Percentiles rank a stretch among this genome's conserved stretches.
Conservation (phyloP, 2,888 invertebrate species). For the Helobdella robusta region DNA sequence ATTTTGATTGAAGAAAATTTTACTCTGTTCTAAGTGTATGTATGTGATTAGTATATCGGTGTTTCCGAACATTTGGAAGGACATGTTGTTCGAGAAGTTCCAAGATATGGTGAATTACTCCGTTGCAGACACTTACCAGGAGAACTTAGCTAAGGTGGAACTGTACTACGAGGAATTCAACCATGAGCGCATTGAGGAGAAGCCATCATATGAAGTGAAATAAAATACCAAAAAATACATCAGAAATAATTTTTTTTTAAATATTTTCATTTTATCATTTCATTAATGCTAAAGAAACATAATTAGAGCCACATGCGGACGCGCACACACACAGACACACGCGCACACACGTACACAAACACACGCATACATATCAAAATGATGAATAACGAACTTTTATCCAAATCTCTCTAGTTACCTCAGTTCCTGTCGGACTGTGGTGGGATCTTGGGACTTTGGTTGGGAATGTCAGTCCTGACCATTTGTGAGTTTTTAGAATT, state of each 20-base stretch:
- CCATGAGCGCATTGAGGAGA: conserved; percentile 3
- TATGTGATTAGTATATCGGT: not conserved
- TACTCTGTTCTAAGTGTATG: not conserved
- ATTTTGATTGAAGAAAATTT: not conserved
- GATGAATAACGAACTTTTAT: not conserved
- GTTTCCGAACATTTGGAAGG: not conserved
- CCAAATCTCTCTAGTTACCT: not conserved
- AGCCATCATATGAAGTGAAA: conserved; percentile 7
- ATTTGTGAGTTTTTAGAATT: conserved; percentile 26
- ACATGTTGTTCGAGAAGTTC: not conserved
- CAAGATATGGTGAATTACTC: not conserved
- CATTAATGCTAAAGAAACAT: not conserved
- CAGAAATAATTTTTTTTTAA: not conserved
- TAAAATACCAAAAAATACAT: too few species aligned
- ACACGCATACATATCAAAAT: too few species aligned
- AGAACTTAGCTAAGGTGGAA: conserved; percentile 10
- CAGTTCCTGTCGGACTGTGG: conserved; percentile 26
- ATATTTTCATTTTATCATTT: not conserved
- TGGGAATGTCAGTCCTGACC: conserved; percentile 25
- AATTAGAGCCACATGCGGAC: too few species aligned
- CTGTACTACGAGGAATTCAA: conserved; percentile 20
- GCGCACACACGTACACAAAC: too few species aligned
- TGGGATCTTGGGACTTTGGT: conserved; percentile 25
- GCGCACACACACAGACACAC: too few species aligned
- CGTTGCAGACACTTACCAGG: not conserved